Evolutionary conservation across 2,113 vertebrate species (phyloP), one percentile per base, ranked within the genome.

Genomic region (Sitta europaea): DNA sequence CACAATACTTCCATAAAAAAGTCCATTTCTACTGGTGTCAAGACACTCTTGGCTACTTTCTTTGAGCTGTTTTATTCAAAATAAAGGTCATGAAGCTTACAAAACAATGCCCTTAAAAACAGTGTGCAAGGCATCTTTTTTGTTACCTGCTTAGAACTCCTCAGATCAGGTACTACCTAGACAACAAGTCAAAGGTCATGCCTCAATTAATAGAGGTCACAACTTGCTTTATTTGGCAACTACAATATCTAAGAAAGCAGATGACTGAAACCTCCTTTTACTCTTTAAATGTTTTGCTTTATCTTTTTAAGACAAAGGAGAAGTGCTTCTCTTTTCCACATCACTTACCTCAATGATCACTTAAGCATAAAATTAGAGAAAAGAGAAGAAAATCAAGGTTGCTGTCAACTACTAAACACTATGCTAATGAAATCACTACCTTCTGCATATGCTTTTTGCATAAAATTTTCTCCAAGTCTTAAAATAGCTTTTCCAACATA

Each of bases 321-420:
- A 92, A 57, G 59, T 82, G 48, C 50, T 95, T 94, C 71, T 95
- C 75, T 95, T 45, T 94, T 91, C 76, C 77, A 79, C 38, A 94
- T 93, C 95, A 94, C 62, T 97, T 96, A 91, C 61, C 59, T 93
- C 91, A 88, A 91, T 92, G 84, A 97, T 91, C 95, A 95, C 76
- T 96, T 96, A 96, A 96, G 88, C 96, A 93, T 95, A 93, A 97
- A 97, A 94, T 96, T 96, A 97, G 78, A 96, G 81, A 92, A 96
- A 96, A 88, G 78, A 94, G 84, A 70, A 94, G 71, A 92, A 96
- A 96, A 96, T 97, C 73, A 88, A 90, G 88, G 88, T 58, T 76
- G 58, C 75, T 96, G 92, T 92, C 94, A 94, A 93, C 25, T 94
- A 75, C 76, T 93, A 96, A 96, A 59, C 73, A 77, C 93, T 96